Evolutionary conservation across 2,888 invertebrate genomes (phyloP), one percentile per base, ranked within the genome.

Genomic region (Synergus gifuensis): DNA sequence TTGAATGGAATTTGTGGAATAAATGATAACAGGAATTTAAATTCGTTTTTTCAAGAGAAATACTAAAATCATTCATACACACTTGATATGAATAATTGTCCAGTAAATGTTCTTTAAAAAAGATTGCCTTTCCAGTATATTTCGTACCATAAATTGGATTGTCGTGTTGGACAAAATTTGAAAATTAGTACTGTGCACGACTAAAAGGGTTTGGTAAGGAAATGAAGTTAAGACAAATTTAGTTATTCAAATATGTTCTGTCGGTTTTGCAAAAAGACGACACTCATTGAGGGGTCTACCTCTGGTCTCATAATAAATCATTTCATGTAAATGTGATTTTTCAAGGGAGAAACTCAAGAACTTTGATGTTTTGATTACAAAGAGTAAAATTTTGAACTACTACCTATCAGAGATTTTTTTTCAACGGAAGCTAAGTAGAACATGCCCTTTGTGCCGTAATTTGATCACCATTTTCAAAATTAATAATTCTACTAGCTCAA

Each of bases 201-300:
- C n/a, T 73, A 73, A 73, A 73, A 54, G 54, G 73, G 36, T 54
- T 73, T 54, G 49, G 11, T 40, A 36, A 73, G 54, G 28, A 54
- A 73, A 73, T 12, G 73, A 73, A 73, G 73, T 73, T 73, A 73
- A 54, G 73, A 73, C n/a, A 73, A 73, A 73, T 73, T 73, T n/a
- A 40, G 46, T 73, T 73, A 73, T 73, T 73, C 54, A 73, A 73
- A 54, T 73, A 54, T 12, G 49, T n/a, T n/a, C 54, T 36, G 54
- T 73, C n/a, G 73, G 54, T 54, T 73, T 54, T n/a, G 36, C n/a
- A 73, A 73, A 73, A 73, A 73, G 1, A 36, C 54, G 8, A 73
- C 54, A 36, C 54, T 73, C 49, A 73, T 73, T n/a, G 49, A 73
- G 46, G 12, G 49, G 11, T 28, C 28, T 46, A 36, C 16, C 16